A percentile compares a stretch with the other conserved stretches of the same genome.
Evolutionary conservation across 2,888 invertebrate genomes (phyloP).

Genomic region (Malthinus flaveolus): DNA sequence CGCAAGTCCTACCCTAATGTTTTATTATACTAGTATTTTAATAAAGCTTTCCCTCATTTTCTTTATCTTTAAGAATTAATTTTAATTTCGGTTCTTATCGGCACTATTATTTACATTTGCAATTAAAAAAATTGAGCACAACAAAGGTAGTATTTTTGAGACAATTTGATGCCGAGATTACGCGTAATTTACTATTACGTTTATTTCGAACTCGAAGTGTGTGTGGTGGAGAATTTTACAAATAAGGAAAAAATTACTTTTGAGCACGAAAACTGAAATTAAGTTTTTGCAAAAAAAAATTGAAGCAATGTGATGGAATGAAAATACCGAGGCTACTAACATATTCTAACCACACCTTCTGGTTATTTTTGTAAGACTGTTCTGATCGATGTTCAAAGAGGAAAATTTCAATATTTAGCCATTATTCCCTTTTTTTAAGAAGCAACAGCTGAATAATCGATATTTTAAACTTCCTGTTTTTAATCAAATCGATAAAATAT

Average conservation of each 20-base stretch:
- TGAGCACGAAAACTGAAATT: conserved; percentile 1
- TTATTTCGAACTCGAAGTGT: not conserved
- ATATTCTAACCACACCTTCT: not conserved
- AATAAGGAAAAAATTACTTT: conserved; percentile 5
- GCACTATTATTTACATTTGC: too few relatives aligned
- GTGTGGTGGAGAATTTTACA: not conserved
- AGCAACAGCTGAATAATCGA: conserved; percentile 22
- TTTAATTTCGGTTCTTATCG: too few relatives aligned
- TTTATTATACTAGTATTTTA: too few relatives aligned
- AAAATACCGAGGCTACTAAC: not conserved
- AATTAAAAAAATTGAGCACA: too few relatives aligned
- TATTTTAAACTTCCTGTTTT: conserved; percentile 14
- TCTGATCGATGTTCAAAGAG: not conserved
- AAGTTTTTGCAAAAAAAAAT: not conserved
- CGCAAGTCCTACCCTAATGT: too few relatives aligned
- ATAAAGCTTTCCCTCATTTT: too few relatives aligned
- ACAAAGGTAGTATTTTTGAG: too few relatives aligned
- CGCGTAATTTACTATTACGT: conserved; percentile 3
- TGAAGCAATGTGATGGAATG: not conserved
- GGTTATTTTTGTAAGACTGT: not conserved
- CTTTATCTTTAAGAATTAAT: too few relatives aligned
- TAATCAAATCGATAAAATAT: conserved; percentile 28
- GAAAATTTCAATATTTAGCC: not conserved
- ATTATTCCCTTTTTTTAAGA: conserved; percentile 9
- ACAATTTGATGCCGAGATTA: conserved; percentile 9